These are phyloP conservation scores for Podotricha telesiphe DNA, from an alignment of 2,888 invertebrate genomes.

Conservation along the genomic window DNA sequence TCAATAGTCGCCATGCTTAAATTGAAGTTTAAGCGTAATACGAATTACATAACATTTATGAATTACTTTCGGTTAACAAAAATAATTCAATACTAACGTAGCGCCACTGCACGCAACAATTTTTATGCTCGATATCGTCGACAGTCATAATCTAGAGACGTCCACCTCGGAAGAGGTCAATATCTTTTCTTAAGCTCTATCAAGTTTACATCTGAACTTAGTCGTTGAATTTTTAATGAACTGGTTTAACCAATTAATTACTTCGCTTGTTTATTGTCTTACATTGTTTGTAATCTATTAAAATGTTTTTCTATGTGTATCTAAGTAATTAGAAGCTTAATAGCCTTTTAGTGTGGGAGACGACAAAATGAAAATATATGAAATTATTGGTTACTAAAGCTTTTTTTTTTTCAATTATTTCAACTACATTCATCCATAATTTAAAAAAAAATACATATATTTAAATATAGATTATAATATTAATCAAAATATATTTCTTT, in stretches of 20 bases:
- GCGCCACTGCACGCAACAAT: conserved; percentile 47
- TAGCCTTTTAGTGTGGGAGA: background rate
- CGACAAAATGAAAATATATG: background rate
- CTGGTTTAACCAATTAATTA: conserved; percentile 58
- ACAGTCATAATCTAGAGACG: conserved; percentile 69
- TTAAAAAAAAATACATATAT: no score
- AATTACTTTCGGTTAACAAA: no score
- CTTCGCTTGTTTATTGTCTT: conserved; percentile 43
- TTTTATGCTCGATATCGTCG: conserved; percentile 65
- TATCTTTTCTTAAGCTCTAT: conserved; percentile 73
- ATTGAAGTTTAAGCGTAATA: no score
- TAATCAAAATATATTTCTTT: no score
- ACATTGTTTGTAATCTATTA: conserved; percentile 39
- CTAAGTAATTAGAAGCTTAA: background rate
- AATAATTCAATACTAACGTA: background rate
- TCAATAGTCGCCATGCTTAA: no score
- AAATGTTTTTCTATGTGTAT: conserved; percentile 22
- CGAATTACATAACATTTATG: no score
- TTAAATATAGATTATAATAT: background rate
- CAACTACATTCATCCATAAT: no score
- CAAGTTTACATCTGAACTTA: conserved; percentile 55
- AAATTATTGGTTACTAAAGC: background rate
- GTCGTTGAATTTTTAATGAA: conserved; percentile 69
- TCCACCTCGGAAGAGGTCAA: conserved; percentile 74
- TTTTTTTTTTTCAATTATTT: no score